These are phyloP conservation scores for Alaudala cheleensis DNA, from an alignment of 2,113 vertebrate species.

Conservation along the genomic window DNA sequence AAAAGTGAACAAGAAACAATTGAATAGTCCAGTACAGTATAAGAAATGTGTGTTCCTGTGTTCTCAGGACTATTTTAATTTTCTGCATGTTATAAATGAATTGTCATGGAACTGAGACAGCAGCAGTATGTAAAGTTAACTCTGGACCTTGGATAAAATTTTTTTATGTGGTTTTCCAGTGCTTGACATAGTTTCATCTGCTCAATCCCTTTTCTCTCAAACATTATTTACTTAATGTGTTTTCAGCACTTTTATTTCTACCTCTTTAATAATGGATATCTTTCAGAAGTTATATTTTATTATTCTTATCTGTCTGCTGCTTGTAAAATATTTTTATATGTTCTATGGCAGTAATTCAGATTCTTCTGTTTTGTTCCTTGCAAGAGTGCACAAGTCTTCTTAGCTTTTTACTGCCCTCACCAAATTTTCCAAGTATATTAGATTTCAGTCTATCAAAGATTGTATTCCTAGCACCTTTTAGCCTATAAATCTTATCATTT, in stretches of 20 bases:
- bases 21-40: not conserved
- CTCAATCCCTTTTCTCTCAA: not conserved
- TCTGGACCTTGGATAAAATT: not conserved
- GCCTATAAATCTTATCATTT: not conserved
- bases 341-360: not conserved
- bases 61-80: not conserved
- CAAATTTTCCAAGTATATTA: constrained; percentile 6
- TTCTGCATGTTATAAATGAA: not conserved
- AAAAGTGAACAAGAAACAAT: not conserved
- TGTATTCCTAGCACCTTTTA: not conserved
- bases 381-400: not conserved
- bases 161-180: not conserved
- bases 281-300: constrained; percentile 28
- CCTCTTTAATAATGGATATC: constrained; percentile 34
- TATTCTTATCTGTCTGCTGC: not conserved
- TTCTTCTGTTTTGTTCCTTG: constrained; percentile 7
- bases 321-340: not conserved
- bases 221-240: constrained; percentile 35
- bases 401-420: not conserved
- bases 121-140: not conserved
- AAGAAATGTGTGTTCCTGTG: not conserved
- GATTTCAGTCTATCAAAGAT: not conserved
- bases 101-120: not conserved
- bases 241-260: constrained; percentile 30
- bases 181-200: not conserved